phyloP scores from a whole-genome alignment of 2,113 vertebrate species.

The Carassius auratus region DNA sequence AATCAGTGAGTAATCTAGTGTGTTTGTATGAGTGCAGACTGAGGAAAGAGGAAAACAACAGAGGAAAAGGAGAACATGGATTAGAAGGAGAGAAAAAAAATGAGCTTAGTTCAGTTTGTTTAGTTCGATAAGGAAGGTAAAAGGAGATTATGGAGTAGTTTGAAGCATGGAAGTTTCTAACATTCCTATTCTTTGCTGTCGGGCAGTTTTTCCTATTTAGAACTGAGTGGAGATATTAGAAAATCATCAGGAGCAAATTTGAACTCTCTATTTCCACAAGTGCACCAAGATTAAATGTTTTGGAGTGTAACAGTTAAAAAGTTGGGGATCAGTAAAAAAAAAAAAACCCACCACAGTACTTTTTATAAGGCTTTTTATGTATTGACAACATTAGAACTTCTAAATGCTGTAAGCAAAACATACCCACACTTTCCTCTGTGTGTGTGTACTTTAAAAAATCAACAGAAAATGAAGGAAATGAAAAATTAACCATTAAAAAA shows the following conservation, averaged over 20 bases:
- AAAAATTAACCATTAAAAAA: background rate
- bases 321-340: background rate
- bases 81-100: background rate
- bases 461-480: background rate
- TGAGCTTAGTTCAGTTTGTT: background rate
- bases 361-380: background rate
- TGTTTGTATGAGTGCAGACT: background rate
- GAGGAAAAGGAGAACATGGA: background rate
- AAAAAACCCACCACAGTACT: background rate
- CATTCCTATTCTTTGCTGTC: background rate
- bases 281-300: background rate
- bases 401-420: background rate
- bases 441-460: background rate
- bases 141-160: constrained; percentile 20
- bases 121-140: constrained; percentile 22
- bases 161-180: constrained; percentile 8
- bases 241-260: background rate
- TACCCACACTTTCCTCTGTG: background rate
- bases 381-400: background rate
- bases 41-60: background rate
- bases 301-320: background rate
- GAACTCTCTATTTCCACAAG: background rate
- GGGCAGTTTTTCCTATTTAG: background rate
- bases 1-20: constrained; percentile 80
- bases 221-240: background rate